Evolutionary conservation across 1,140 invertebrate species (phyloP).

Genomic region (Aphelenchoides besseyi): DNA sequence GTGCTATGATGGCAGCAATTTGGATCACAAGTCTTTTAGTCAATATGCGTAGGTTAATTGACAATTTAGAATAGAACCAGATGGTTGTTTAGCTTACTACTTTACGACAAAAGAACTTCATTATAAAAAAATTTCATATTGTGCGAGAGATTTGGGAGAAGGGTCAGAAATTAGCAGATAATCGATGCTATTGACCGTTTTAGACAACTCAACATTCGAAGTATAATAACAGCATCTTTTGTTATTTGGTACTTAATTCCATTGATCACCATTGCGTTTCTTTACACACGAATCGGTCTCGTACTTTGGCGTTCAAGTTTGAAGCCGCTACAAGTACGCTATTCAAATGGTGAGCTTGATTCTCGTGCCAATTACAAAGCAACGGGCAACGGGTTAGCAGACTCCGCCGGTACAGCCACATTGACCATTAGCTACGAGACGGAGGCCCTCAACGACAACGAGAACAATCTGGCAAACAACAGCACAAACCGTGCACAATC

Average conservation of each 20-base stretch:
- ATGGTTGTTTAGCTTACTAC: slow-evolving; percentile 48
- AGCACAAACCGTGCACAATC: neutral
- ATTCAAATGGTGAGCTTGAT: slow-evolving; percentile 25
- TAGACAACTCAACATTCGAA: no score
- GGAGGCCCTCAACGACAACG: slow-evolving; percentile 17
- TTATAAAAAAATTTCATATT: slow-evolving; percentile 15
- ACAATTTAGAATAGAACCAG: no score
- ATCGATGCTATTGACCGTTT: no score
- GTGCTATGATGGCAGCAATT: slow-evolving; percentile 41
- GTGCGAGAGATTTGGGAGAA: slow-evolving; percentile 35
- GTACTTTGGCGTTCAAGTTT: slow-evolving; percentile 50
- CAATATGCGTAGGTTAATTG: no score
- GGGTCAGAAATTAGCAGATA: no score
- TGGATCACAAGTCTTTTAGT: slow-evolving; percentile 16
- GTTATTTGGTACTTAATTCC: slow-evolving; percentile 59
- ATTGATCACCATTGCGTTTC: slow-evolving; percentile 42
- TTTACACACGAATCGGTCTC: slow-evolving; percentile 59
- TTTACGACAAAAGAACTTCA: slow-evolving; percentile 43
- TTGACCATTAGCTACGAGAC: slow-evolving; percentile 16
- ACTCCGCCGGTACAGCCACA: slow-evolving; percentile 6
- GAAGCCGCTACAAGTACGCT: slow-evolving; percentile 27
- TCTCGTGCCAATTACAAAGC: neutral
- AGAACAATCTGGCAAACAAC: neutral
- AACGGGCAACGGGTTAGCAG: neutral
- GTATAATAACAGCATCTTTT: slow-evolving; percentile 49